phyloP scores from a whole-genome alignment of 1,140 invertebrate genomes.

The Tribolium castaneum region DNA sequence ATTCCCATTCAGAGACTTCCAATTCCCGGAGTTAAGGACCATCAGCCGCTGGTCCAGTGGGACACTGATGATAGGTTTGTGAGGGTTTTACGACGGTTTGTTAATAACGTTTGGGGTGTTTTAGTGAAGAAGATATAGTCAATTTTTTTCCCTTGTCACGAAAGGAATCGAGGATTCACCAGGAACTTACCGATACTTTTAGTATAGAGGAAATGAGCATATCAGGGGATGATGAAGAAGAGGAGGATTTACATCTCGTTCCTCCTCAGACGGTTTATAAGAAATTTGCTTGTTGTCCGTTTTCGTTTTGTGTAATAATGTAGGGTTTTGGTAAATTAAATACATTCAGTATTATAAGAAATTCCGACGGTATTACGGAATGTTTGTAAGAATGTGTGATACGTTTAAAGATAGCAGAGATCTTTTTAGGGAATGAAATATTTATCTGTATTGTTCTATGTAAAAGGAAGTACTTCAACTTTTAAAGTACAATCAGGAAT shows the following conservation, averaged over 20 bases:
- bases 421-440: too few species aligned
- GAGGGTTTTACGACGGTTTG: slow-evolving; percentile 57
- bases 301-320: slow-evolving; percentile 57
- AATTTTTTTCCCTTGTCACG: slow-evolving; percentile 69
- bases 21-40: slow-evolving; percentile 69
- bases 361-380: background rate
- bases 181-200: slow-evolving; percentile 72
- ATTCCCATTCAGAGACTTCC: slow-evolving; percentile 72
- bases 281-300: slow-evolving; percentile 60
- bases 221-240: slow-evolving; percentile 72
- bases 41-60: slow-evolving; percentile 72
- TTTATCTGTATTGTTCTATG: too few species aligned
- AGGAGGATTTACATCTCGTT: slow-evolving; percentile 61
- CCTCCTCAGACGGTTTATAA: slow-evolving; percentile 60
- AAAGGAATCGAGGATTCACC: slow-evolving; percentile 66
- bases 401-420: background rate
- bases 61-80: slow-evolving; percentile 66
- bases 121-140: slow-evolving; percentile 68
- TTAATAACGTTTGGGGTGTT: slow-evolving; percentile 48
- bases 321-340: slow-evolving; percentile 35
- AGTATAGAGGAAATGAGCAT: slow-evolving; percentile 72
- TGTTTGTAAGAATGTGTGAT: background rate
- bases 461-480: too few species aligned
- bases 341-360: slow-evolving; percentile 13
- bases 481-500: too few species aligned